Evolutionary conservation across 2,797 vertebrate species (phyloP).

Genomic region (Rhabdomys pumilio): DNA sequence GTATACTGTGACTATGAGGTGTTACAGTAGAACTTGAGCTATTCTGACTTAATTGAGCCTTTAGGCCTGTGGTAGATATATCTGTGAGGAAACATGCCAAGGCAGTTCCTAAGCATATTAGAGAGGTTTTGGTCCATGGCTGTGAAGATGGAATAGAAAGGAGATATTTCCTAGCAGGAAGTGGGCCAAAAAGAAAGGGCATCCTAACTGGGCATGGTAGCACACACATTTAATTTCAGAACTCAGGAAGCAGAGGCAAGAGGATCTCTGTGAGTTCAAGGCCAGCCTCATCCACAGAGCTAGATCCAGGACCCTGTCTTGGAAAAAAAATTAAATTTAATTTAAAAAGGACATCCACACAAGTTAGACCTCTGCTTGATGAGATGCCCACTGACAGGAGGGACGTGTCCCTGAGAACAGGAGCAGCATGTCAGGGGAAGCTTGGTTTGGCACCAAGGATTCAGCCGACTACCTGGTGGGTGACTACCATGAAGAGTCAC

Average conservation of each 20-base stretch:
- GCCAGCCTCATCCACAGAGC: neutral
- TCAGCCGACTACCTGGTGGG: neutral
- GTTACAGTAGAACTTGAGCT: neutral
- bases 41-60: neutral
- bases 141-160: neutral
- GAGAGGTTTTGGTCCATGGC: neutral
- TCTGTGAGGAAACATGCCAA: neutral
- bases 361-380: neutral
- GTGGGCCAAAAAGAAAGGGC: neutral
- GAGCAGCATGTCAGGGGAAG: neutral
- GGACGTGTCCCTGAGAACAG: neutral
- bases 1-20: neutral
- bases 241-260: neutral
- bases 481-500: too few relatives aligned
- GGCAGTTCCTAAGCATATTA: neutral
- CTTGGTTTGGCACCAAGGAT: neutral
- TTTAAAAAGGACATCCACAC: neutral
- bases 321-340: neutral
- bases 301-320: neutral
- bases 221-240: neutral
- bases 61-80: neutral
- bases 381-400: neutral
- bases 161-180: neutral
- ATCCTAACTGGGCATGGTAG: neutral
- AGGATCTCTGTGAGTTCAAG: neutral